Evolutionary conservation across 2,888 invertebrate species (phyloP).

Genomic region (Ormyrus pomaceus): DNA sequence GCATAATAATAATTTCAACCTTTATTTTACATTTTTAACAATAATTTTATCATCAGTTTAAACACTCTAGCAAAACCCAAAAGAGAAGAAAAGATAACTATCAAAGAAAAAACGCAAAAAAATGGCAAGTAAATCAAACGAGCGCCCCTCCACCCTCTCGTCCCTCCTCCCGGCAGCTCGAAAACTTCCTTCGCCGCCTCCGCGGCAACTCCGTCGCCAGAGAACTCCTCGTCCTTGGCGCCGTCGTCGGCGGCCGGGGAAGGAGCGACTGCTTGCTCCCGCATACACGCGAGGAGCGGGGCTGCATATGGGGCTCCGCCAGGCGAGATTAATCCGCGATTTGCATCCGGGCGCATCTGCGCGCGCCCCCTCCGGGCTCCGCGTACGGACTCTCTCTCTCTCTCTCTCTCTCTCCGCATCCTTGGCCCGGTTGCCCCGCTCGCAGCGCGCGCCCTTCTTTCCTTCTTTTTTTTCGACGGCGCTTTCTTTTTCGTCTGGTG

Average conservation of each 20-base stretch:
- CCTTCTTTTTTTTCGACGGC: not conserved
- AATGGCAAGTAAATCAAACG: too few species aligned
- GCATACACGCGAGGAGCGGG: not conserved
- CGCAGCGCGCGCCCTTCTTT: not conserved
- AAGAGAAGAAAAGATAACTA: too few species aligned
- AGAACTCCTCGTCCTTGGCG: not conserved
- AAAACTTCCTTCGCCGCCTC: too few species aligned
- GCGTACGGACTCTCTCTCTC: not conserved
- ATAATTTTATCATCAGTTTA: too few species aligned
- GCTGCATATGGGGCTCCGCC: constrained; percentile 47
- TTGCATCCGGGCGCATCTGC: constrained; percentile 75
- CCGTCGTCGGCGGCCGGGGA: constrained; percentile 25
- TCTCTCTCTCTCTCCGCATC: not conserved
- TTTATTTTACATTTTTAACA: too few species aligned
- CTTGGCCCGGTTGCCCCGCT: not conserved
- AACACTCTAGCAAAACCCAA: too few species aligned
- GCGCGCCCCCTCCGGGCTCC: constrained; percentile 61
- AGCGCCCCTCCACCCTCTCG: too few species aligned
- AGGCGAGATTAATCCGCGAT: constrained; percentile 74
- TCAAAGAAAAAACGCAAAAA: too few species aligned
- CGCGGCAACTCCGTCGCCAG: too few species aligned
- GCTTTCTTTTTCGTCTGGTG: not conserved
- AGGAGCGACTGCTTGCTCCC: constrained; percentile 49
- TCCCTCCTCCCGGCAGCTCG: too few species aligned
- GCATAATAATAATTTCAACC: too few species aligned